Percentiles rank a stretch among this genome's conserved stretches.
These are phyloP conservation scores for Propithecus coquereli DNA, from an alignment of 2,113 vertebrate species.

Conservation along the genomic window DNA sequence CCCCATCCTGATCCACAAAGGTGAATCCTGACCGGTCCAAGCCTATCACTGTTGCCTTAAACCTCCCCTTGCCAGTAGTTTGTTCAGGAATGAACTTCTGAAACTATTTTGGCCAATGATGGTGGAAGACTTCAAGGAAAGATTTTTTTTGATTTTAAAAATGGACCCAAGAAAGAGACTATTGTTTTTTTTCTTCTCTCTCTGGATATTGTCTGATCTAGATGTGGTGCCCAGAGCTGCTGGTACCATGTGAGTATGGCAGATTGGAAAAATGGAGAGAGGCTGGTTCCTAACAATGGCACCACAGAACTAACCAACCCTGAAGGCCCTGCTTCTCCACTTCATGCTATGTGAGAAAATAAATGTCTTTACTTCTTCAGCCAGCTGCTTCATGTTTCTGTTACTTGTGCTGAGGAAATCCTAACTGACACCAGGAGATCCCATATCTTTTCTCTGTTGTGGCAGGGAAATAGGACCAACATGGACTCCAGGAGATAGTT, in stretches of 20 bases:
- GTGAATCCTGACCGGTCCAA: neutral
- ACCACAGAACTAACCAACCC: neutral
- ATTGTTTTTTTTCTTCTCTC: neutral
- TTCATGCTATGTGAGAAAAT: neutral
- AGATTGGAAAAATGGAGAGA: neutral
- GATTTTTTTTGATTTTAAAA: neutral
- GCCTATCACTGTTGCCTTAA: neutral
- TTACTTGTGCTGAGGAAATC: neutral
- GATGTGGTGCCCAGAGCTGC: neutral
- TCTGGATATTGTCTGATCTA: neutral
- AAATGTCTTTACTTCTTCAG: neutral
- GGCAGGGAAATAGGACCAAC: neutral
- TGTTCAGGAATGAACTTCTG: neutral
- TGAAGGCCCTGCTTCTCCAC: neutral
- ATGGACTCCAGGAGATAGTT: neutral
- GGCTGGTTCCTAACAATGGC: neutral
- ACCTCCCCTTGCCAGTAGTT: neutral
- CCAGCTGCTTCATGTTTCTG: neutral
- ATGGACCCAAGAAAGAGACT: neutral
- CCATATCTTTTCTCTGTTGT: neutral
- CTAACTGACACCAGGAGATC: neutral
- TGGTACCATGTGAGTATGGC: neutral
- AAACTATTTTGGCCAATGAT: neutral
- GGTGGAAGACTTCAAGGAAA: neutral
- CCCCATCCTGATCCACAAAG: neutral